Evolutionary conservation across 2,888 invertebrate species (phyloP).

Genomic region (Spodoptera littoralis): DNA sequence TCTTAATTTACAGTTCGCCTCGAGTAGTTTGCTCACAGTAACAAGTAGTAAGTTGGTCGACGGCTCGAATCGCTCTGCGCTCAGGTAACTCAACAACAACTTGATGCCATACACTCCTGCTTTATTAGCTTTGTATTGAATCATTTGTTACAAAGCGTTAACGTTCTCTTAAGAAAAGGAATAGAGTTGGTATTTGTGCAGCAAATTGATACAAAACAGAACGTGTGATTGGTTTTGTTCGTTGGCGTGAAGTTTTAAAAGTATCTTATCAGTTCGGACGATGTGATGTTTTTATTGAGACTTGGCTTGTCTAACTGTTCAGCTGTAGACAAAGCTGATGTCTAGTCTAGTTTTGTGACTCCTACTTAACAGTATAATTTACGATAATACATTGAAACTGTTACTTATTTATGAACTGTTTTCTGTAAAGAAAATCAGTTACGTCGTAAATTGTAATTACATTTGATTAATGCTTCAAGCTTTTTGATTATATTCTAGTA

Average conservation of each 20-base stretch:
- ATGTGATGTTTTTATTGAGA: too few relatives aligned
- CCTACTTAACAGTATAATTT: too few relatives aligned
- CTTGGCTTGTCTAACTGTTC: too few relatives aligned
- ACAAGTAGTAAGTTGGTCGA: constrained; percentile 62
- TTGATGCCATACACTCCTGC: constrained; percentile 58
- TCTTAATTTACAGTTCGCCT: constrained; percentile 77
- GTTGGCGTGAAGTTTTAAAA: neutral
- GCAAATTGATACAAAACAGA: neutral
- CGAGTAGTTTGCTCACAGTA: constrained; percentile 64
- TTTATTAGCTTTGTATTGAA: constrained; percentile 59
- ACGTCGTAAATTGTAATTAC: too few relatives aligned
- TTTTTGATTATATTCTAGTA: too few relatives aligned
- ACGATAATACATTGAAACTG: too few relatives aligned
- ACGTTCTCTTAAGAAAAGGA: neutral
- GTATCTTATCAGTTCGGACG: neutral
- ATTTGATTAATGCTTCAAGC: too few relatives aligned
- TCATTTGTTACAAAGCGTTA: constrained; percentile 36
- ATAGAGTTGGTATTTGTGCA: constrained; percentile 3
- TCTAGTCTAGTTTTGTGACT: too few relatives aligned
- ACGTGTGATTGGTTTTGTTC: neutral
- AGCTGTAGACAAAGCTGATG: too few relatives aligned
- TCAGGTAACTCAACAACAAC: constrained; percentile 57
- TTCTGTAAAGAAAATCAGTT: too few relatives aligned
- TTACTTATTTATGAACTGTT: too few relatives aligned
- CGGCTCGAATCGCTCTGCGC: constrained; percentile 35